Conservation (phyloP, 2,888 invertebrate species). For the Philonicus albiceps region DNA sequence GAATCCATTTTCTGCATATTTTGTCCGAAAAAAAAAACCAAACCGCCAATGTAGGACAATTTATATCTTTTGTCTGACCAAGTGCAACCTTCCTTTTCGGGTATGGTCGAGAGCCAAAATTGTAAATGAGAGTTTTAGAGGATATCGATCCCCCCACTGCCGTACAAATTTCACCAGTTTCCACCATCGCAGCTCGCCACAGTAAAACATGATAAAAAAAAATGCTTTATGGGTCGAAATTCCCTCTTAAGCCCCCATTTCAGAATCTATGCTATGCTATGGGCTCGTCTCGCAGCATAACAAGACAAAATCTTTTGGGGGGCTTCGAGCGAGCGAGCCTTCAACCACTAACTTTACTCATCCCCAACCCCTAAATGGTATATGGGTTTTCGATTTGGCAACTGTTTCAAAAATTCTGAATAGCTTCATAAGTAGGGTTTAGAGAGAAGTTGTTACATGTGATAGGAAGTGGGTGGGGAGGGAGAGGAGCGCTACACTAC, state of each 20-base stretch:
- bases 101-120: neutral
- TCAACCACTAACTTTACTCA: neutral
- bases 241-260: neutral
- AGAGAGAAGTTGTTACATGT: neutral
- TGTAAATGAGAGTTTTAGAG: conserved; percentile 14
- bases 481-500: neutral
- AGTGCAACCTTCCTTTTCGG: conserved; percentile 3
- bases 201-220: conserved; percentile 16
- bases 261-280: neutral
- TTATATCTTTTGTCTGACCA: conserved; percentile 22
- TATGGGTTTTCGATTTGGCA: conserved; percentile 21
- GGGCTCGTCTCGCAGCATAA: neutral
- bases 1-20: conserved; percentile 25
- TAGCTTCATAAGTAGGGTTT: conserved; percentile 16
- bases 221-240: conserved; percentile 3
- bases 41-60: conserved; percentile 3
- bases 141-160: neutral
- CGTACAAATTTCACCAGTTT: neutral
- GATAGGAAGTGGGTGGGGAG: neutral
- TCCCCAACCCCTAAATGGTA: neutral
- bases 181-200: neutral
- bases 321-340: neutral
- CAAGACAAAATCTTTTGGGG: neutral
- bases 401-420: conserved; percentile 27
- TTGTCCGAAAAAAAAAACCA: neutral